Base-by-base conservation (phyloP, 2,113 vertebrate species). In the Dolichotis patagonum region DNA sequence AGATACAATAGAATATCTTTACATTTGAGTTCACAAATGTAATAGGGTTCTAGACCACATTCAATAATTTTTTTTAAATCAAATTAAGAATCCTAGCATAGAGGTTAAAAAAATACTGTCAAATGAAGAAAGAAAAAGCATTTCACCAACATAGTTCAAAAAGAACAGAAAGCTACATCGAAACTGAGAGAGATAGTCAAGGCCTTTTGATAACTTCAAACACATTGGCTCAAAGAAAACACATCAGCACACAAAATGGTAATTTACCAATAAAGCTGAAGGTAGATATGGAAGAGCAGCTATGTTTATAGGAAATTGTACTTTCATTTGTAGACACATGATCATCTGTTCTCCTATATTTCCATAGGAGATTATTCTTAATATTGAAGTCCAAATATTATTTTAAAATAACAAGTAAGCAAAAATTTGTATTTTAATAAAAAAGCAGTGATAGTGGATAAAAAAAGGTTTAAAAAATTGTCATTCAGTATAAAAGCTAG, bases 1-100 rank as follows among this genome's bases (percentile, higher is more conserved):
- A 63, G 77, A 41, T 78, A 89, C 52, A 96, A 87, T 35, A 56
- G 46, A 97, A 96, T 7, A 92, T 80, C 35, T 98, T 97, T 96
- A 88, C 71, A 83, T 92, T 30, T 96, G 77, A 92, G 71, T 92
- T 96, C 85, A 90, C 0, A 0, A 69, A 90, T 87, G 38, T 71
- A 97, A 95, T 87, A 82, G 85, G 56, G 26, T 91, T 95, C 58
- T 88, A 67, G 75, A 20, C 0, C 30, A 38, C 63, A 97, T 46
- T 95, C 62, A 94, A 77, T 92, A 92, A 85, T 73, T 84, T 83
- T 84, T 83, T 85, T 85, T 19, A 93, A 96, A 96, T 81, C 52
- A 2, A 84, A 2, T 38, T 63, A 52, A 30, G 69, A 56, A 85
- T 93, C 46, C 41, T 54, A 89, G 5, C 30, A 85, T 28, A 88